Percentiles rank a stretch among this genome's conserved stretches.
phyloP scores from a whole-genome alignment of 2,113 vertebrate genomes.

The Brachypodius melanocephalos region DNA sequence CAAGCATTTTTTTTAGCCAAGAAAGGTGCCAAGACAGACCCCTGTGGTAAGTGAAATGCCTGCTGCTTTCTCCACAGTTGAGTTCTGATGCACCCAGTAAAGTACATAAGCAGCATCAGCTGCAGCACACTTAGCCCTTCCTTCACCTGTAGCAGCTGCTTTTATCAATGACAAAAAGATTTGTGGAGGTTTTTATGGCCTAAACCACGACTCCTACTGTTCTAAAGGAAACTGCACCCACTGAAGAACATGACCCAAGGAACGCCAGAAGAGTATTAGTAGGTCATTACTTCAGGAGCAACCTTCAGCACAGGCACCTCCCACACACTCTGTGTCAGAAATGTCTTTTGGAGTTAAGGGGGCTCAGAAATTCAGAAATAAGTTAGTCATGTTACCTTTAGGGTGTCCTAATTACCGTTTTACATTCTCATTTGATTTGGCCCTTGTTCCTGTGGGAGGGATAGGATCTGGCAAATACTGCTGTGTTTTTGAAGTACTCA shows the following conservation, averaged over 20 bases:
- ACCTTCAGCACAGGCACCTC: neutral
- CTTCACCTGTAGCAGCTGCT: neutral
- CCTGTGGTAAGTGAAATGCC: neutral
- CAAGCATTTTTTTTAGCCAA: neutral
- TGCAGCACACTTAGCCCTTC: neutral
- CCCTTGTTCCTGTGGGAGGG: neutral
- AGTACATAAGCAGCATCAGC: neutral
- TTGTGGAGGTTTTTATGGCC: neutral
- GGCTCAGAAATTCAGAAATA: neutral
- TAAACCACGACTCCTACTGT: neutral
- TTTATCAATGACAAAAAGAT: neutral
- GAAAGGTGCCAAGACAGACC: neutral
- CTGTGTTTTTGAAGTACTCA: neutral
- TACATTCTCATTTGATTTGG: neutral
- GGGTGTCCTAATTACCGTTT: neutral
- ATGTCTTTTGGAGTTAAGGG: neutral
- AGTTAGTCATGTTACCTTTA: neutral
- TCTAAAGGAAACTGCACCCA: neutral
- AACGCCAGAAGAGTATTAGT: neutral
- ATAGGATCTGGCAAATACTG: neutral
- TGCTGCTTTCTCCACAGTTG: neutral
- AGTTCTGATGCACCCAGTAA: neutral
- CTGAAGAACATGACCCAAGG: neutral
- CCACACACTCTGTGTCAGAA: neutral
- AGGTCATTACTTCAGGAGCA: neutral